Base-by-base conservation (phyloP, 2,888 invertebrate species). In the Acleris holmiana region DNA sequence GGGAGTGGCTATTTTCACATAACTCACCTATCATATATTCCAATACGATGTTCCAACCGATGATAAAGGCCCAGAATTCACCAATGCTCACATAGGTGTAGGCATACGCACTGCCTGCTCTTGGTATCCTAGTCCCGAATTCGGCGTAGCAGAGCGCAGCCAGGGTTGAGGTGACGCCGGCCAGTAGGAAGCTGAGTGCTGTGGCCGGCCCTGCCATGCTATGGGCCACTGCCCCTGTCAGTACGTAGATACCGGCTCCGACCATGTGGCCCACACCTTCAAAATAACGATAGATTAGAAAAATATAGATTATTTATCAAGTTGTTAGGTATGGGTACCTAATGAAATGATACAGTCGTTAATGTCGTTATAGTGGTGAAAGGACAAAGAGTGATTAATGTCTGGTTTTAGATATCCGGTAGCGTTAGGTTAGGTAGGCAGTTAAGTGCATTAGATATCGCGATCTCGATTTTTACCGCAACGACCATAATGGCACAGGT, bases 51-150 rank as follows among this genome's bases (percentile, higher is more conserved):
- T 98, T 98, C 98, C 98, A 98, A 23, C 98, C 98, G 76, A 98
- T 98, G 58, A 97, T 95, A 78, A 98, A 98, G 0, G 98, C 98
- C 96, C 97, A 97, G 79, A 98, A 96, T 85, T 98, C 98, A 17
- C 98, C 98, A 66, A 98, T 95, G 72, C 97, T 97, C 62, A 98
- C 97, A 80, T 98, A 98, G 6, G 98, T 98, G 85, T 98, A 98
- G 18, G 98, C 96, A 82, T 98, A 98, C 1, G 98, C 98, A 49
- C 98, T 98, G 0, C 98, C 98, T 3, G 98, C 97, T 86, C 97
- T 96, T 0, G 98, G 98, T 49, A 98, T 95, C 67, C 96, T 93
- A 0, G 97, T 96, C 0, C 98, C 98, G 74, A 97, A 97, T 86
- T 97, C 98, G 0, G 98, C 98, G 80, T 98, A 98, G 78, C 98